Percentiles rank a stretch among this genome's conserved stretches.
These are phyloP conservation scores for Muraenolepis orangiensis DNA, from an alignment of 2,797 vertebrate genomes.

Conservation along the genomic window DNA sequence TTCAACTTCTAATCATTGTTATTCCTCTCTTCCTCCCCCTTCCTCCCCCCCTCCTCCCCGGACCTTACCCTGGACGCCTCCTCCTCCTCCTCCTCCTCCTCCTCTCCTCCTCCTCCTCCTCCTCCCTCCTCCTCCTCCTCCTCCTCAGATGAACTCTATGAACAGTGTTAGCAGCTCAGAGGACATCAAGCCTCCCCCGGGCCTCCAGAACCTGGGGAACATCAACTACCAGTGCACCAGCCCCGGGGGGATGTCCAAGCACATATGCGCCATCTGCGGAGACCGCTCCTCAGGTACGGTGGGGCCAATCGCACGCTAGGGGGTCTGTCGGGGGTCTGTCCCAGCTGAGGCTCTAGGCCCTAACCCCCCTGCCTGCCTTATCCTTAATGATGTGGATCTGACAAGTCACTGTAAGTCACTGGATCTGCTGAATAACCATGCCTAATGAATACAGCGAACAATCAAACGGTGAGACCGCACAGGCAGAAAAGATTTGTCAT, in stretches of 20 bases:
- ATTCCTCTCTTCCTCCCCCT: not conserved
- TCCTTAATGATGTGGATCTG: not conserved
- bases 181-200: slow-evolving; percentile 88
- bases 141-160: slow-evolving; percentile 80
- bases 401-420: too few species aligned
- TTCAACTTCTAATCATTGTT: not conserved
- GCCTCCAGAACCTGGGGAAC: slow-evolving; percentile 80
- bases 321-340: too few species aligned
- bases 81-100: slow-evolving; percentile 12
- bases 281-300: slow-evolving; percentile 91
- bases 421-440: not conserved
- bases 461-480: not conserved
- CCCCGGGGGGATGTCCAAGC: slow-evolving; percentile 88
- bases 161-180: slow-evolving; percentile 84
- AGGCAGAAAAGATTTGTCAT: not conserved
- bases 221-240: slow-evolving; percentile 88
- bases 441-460: not conserved
- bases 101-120: not conserved
- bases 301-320: not conserved
- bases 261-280: slow-evolving; percentile 96
- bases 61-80: not conserved
- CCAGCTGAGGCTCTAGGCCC: not conserved
- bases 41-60: not conserved
- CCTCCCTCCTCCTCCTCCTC: not conserved
- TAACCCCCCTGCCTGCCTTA: not conserved